Evolutionary conservation across 2,113 vertebrate genomes (phyloP), one percentile per base, ranked within the genome.

Genomic region (Bothrops jararaca): DNA sequence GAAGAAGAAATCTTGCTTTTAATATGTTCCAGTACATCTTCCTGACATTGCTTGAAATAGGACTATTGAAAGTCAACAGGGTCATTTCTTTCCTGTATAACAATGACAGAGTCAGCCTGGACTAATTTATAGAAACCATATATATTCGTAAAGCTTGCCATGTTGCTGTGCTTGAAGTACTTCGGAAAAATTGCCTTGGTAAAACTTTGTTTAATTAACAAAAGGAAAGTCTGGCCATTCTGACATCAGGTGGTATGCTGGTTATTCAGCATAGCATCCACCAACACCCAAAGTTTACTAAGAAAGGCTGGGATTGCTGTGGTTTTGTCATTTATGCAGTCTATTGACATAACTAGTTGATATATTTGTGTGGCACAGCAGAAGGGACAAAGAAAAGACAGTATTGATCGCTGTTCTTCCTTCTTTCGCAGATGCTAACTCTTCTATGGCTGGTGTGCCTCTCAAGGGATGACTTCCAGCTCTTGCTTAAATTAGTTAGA

Each of bases 101-200:
- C 97, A 90, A 99, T 97, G 48, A 98, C 98, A 24, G 98, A 98
- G 94, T 99, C 99, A n/a, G 99, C 97, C 96, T 99, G 98, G 93
- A 99, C 98, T 60, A 99, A 99, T 96, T 99, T 99, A 91, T 98
- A 98, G 94, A 99, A 99, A 88, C 99, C 99, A 97, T 99, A 99
- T 98, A 99, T 99, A 95, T 99, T 97, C 96, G 99, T 98, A 98
- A 99, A 99, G 95, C 99, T 99, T 92, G 99, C 98, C 99, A 99
- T 99, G 97, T 99, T 99, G 97, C 99, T 99, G 97, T 99, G 99
- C 96, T 99, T 99, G 97, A 99, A 99, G 95, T 99, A 99, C 96
- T 99, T 99, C 29, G 99, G 99, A 52, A 99, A 98, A 94, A 99
- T 99, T 96, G 99, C 99, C 95, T 99, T 99, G 45, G 99, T 98